phyloP scores from a whole-genome alignment of 1,140 invertebrate genomes.

The Saxidomus purpurata region DNA sequence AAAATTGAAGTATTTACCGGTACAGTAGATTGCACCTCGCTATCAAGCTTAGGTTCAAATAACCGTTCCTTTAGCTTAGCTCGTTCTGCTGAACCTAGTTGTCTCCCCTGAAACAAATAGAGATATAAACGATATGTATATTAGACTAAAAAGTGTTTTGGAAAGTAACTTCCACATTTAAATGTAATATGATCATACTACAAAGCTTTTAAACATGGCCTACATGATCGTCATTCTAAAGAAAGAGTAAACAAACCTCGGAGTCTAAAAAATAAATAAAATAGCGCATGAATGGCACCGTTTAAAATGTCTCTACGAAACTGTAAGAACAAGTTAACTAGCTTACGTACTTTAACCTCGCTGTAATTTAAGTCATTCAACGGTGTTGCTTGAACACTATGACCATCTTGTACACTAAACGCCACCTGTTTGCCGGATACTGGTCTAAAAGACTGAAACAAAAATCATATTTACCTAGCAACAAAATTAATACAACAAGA shows the following conservation, averaged over 20 bases:
- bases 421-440: conserved; percentile 21
- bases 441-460: conserved; percentile 15
- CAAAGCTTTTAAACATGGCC: too few relatives aligned
- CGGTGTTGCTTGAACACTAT: background rate
- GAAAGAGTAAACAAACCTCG: too few relatives aligned
- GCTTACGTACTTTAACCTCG: conserved; percentile 9
- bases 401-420: background rate
- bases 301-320: too few relatives aligned
- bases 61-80: conserved; percentile 12
- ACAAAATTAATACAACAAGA: too few relatives aligned
- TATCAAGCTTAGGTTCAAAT: conserved; percentile 22
- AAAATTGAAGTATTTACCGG: conserved; percentile 11
- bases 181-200: too few relatives aligned
- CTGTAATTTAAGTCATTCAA: background rate
- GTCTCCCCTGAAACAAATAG: conserved; percentile 52
- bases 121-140: too few relatives aligned
- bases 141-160: too few relatives aligned
- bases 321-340: too few relatives aligned
- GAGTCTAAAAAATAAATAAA: too few relatives aligned
- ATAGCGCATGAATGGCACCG: too few relatives aligned
- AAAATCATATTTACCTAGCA: background rate
- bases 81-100: conserved; percentile 46
- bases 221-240: too few relatives aligned
- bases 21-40: background rate
- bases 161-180: too few relatives aligned